phyloP scores from a whole-genome alignment of 2,113 vertebrate species.

The Oreochromis spilurus region DNA sequence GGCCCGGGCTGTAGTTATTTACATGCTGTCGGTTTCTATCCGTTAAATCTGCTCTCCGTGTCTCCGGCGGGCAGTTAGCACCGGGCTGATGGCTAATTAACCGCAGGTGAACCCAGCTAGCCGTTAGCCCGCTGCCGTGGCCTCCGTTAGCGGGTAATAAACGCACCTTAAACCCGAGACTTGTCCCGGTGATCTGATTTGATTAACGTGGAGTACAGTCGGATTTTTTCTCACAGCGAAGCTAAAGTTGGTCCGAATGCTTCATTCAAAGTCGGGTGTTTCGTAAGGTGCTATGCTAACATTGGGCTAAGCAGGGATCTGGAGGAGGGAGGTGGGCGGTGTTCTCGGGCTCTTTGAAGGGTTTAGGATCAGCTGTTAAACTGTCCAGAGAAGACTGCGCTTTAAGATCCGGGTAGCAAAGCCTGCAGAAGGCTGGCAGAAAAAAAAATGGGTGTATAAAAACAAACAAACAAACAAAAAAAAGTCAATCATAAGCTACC shows the following conservation, averaged over 20 bases:
- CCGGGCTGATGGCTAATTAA: slow-evolving; percentile 26
- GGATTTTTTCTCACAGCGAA: background rate
- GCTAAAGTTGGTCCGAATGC: background rate
- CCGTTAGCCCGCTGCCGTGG: background rate
- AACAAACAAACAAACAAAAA: background rate
- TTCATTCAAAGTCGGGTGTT: background rate
- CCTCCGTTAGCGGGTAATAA: background rate
- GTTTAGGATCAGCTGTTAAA: background rate
- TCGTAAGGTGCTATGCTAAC: background rate
- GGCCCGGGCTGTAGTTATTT: fast-evolving
- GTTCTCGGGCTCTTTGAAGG: too few relatives aligned
- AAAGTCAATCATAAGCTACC: background rate
- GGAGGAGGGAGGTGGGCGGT: background rate
- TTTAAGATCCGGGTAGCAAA: background rate
- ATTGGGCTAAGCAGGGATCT: background rate
- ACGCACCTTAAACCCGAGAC: background rate
- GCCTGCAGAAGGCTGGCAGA: background rate
- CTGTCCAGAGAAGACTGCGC: too few relatives aligned
- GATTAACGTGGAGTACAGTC: background rate
- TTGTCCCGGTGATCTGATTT: background rate
- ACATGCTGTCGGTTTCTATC: background rate
- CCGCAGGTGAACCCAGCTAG: slow-evolving; percentile 28
- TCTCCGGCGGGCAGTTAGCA: background rate
- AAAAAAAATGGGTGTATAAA: background rate
- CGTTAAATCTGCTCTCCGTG: background rate